These are phyloP conservation scores for Protobothrops mucrosquamatus DNA, from an alignment of 2,113 vertebrate species.

Conservation along the genomic window DNA sequence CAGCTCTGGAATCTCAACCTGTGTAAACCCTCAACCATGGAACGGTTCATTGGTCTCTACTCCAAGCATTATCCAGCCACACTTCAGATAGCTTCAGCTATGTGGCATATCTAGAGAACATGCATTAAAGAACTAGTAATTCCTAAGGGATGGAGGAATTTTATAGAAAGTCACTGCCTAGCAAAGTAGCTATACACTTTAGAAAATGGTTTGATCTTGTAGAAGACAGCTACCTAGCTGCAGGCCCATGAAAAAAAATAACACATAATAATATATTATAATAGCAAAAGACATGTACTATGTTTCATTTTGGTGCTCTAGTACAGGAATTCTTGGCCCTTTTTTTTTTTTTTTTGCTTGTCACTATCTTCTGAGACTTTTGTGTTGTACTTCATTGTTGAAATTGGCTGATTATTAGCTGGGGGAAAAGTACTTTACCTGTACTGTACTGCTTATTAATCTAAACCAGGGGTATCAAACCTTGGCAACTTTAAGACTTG, in stretches of 20 bases:
- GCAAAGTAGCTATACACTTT: background rate
- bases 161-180: background rate
- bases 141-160: background rate
- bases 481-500: background rate
- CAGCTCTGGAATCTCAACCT: background rate
- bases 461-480: background rate
- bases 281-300: background rate
- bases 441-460: background rate
- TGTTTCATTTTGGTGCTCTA: background rate
- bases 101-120: background rate
- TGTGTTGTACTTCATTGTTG: background rate
- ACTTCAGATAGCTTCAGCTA: background rate
- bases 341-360: background rate
- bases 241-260: background rate
- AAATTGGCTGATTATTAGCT: background rate
- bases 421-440: background rate
- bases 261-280: background rate
- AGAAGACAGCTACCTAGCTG: background rate
- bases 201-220: background rate
- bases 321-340: background rate
- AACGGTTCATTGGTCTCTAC: background rate
- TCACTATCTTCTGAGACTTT: background rate
- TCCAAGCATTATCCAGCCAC: background rate
- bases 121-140: background rate
- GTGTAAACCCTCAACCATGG: background rate